These are phyloP conservation scores for Myoxocephalus aenaeus DNA, from an alignment of 2,797 vertebrate species.

Conservation along the genomic window DNA sequence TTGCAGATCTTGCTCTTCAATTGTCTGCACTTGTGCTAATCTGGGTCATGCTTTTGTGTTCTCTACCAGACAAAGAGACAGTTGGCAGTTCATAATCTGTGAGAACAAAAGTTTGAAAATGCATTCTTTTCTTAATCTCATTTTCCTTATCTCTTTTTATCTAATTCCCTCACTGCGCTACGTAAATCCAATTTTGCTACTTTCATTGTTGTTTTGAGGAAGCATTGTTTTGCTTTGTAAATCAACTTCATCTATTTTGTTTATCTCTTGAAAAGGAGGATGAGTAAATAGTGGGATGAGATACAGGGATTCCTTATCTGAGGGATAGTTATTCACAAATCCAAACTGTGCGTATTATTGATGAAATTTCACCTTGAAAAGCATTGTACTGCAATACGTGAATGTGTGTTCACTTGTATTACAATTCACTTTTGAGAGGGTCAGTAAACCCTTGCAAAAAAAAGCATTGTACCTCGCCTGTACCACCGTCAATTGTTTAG, in stretches of 20 bases:
- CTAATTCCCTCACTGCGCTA: slow-evolving; percentile 69
- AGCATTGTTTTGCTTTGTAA: slow-evolving; percentile 64
- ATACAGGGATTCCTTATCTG: slow-evolving; percentile 23
- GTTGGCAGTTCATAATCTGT: slow-evolving; percentile 63
- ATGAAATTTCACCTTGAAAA: slow-evolving; percentile 21
- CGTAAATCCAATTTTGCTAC: slow-evolving; percentile 72
- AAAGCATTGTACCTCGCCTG: slow-evolving; percentile 10
- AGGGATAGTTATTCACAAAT: slow-evolving; percentile 28
- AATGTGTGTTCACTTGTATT: not conserved
- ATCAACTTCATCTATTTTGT: slow-evolving; percentile 60
- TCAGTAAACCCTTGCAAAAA: slow-evolving; percentile 14
- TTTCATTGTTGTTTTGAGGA: slow-evolving; percentile 61
- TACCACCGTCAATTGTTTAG: slow-evolving; percentile 27
- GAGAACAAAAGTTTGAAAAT: slow-evolving; percentile 68
- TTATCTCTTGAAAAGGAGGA: slow-evolving; percentile 47
- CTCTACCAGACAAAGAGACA: slow-evolving; percentile 40
- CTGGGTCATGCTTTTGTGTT: slow-evolving; percentile 47
- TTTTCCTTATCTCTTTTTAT: slow-evolving; percentile 73
- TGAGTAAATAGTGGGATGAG: slow-evolving; percentile 41
- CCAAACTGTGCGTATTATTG: slow-evolving; percentile 19
- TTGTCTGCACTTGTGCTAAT: slow-evolving; percentile 56
- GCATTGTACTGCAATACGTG: slow-evolving; percentile 5
- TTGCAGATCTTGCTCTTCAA: slow-evolving; percentile 55
- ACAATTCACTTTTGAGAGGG: not conserved
- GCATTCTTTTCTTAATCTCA: slow-evolving; percentile 73